These are phyloP conservation scores for Cataglyphis altisquamis DNA, from an alignment of 2,888 invertebrate species.

Conservation along the genomic window DNA sequence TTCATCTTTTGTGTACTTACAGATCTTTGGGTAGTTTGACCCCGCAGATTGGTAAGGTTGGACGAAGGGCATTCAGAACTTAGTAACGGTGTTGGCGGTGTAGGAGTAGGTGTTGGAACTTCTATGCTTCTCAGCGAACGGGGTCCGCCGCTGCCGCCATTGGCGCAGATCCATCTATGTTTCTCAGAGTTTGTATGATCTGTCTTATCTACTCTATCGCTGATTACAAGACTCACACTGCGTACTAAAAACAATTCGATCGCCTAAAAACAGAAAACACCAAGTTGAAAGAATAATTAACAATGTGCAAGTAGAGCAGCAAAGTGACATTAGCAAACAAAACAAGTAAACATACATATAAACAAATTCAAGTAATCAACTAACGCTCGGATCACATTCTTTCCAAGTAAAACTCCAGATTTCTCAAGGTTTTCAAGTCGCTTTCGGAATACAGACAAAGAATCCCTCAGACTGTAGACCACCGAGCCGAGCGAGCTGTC, in stretches of 20 bases:
- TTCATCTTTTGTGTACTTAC: constrained; percentile 73
- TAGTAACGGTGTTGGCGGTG: constrained; percentile 82
- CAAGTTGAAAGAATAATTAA: constrained; percentile 4
- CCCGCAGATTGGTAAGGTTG: constrained; percentile 83
- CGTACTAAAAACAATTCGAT: constrained; percentile 89
- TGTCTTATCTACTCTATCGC: constrained; percentile 85
- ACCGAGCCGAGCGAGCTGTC: not conserved
- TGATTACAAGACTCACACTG: constrained; percentile 89
- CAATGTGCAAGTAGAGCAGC: not conserved
- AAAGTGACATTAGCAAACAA: not conserved
- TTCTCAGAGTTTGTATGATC: constrained; percentile 78
- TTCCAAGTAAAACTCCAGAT: not conserved
- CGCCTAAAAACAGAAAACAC: constrained; percentile 85
- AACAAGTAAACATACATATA: not conserved
- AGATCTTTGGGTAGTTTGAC: constrained; percentile 84
- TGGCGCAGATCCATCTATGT: constrained; percentile 83
- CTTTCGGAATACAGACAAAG: constrained; percentile 21
- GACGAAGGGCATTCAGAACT: constrained; percentile 84
- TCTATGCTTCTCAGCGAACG: constrained; percentile 85
- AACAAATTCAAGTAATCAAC: not conserved
- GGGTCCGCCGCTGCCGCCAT: constrained; percentile 85
- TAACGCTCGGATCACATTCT: constrained; percentile 9
- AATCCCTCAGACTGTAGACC: not conserved
- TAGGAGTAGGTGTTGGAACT: constrained; percentile 82
- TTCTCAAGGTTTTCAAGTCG: not conserved